Evolutionary conservation across 2,888 invertebrate genomes (phyloP).

Genomic region (Troides oblongomaculatus): DNA sequence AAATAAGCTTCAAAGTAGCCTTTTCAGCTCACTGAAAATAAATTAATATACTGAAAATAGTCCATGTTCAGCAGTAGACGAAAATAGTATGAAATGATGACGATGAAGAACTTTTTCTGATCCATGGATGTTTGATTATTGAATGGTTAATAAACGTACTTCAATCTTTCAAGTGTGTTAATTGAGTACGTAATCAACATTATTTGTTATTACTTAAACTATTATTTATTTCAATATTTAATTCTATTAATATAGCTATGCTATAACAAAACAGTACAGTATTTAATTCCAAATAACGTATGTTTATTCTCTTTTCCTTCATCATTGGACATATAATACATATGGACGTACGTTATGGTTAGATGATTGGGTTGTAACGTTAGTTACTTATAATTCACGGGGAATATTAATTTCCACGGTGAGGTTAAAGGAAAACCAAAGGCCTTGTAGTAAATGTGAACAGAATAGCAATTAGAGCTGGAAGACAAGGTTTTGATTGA

Average conservation of each 20-base stretch:
- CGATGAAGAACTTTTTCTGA: no score
- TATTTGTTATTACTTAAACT: no score
- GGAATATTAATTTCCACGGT: conserved; percentile 12
- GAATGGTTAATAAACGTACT: neutral
- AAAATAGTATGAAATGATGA: no score
- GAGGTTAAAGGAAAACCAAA: neutral
- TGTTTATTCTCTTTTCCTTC: no score
- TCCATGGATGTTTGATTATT: no score
- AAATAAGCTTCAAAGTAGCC: neutral
- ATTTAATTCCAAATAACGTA: no score
- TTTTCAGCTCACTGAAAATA: no score
- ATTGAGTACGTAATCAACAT: no score
- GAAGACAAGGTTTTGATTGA: conserved; percentile 8
- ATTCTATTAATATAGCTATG: neutral
- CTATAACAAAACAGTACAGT: neutral
- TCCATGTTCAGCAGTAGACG: no score
- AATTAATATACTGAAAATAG: no score
- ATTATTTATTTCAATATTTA: neutral
- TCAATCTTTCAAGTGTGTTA: neutral
- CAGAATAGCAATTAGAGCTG: conserved; percentile 13
- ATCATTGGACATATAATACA: no score
- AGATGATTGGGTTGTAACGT: neutral
- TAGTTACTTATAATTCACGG: conserved; percentile 1
- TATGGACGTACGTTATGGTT: no score
- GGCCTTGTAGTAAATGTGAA: conserved; percentile 16